Conservation (phyloP, 2,113 vertebrate species). For the Todiramphus chloris region DNA sequence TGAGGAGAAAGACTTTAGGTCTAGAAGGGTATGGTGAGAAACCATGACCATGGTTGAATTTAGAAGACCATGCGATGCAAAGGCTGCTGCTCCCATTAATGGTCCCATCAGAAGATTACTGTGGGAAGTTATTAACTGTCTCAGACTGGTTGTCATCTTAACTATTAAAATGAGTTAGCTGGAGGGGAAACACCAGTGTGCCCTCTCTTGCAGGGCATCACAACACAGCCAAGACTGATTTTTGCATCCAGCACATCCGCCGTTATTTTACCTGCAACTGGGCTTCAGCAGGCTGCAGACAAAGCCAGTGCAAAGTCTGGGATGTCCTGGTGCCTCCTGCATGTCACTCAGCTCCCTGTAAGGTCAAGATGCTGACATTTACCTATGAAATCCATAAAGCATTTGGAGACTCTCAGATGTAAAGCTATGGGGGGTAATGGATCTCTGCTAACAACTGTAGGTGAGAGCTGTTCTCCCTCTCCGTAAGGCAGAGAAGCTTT, state of each 20-base stretch:
- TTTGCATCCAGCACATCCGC: background rate
- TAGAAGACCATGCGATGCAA: background rate
- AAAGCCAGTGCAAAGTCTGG: background rate
- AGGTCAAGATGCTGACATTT: conserved; percentile 9
- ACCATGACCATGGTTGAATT: background rate
- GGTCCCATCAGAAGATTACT: background rate
- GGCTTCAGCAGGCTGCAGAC: background rate
- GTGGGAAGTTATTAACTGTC: background rate
- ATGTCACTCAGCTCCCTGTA: background rate
- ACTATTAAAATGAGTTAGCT: background rate
- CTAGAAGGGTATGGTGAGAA: background rate
- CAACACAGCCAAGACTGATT: background rate
- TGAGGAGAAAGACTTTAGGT: background rate
- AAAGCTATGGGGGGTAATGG: background rate
- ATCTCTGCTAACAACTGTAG: background rate
- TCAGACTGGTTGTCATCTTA: background rate
- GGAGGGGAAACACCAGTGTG: background rate
- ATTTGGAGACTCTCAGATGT: background rate
- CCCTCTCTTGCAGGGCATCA: background rate
- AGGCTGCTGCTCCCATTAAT: background rate
- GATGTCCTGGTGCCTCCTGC: background rate
- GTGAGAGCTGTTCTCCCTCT: background rate
- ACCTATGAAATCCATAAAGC: background rate
- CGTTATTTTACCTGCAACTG: background rate
- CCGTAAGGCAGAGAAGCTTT: background rate